Conservation (phyloP, 2,113 vertebrate genomes). For the Deroptyus accipitrinus region DNA sequence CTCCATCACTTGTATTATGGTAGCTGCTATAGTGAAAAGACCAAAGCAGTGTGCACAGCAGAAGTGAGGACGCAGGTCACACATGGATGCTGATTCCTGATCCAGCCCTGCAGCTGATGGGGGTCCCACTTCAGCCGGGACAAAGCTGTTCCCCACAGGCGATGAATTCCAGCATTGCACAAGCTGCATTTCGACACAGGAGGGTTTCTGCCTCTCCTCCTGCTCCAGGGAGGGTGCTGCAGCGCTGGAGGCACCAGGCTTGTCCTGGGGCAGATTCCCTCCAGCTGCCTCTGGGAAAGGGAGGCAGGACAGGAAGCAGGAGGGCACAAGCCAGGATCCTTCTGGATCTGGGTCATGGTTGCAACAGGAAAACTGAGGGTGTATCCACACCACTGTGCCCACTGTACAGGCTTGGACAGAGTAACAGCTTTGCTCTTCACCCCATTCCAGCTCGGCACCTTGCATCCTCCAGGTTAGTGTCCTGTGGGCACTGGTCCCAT, state of each 20-base stretch:
- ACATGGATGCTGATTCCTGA: not conserved
- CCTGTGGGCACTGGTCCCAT: not conserved
- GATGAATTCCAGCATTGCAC: not conserved
- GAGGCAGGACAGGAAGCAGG: not conserved
- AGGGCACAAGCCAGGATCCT: not conserved
- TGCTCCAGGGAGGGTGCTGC: not conserved
- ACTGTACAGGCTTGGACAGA: not conserved
- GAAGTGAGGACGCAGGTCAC: not conserved
- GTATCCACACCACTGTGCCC: rapidly evolving
- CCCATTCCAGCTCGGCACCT: not conserved
- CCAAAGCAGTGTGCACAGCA: not conserved
- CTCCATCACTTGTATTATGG: not conserved
- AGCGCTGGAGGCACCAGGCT: not conserved
- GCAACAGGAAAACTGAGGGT: not conserved
- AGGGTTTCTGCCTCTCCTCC: not conserved
- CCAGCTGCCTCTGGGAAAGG: not conserved
- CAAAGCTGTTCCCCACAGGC: not conserved
- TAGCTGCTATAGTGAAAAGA: not conserved
- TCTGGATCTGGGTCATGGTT: not conserved
- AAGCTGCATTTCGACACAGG: not conserved
- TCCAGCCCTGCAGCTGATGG: not conserved
- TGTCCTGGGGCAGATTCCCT: not conserved
- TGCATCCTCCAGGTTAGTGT: rapidly evolving
- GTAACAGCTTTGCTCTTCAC: not conserved
- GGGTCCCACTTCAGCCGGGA: not conserved